Conservation (phyloP, 53 echinoderm and acorn worm species). For the Actinopyga echinites region DNA sequence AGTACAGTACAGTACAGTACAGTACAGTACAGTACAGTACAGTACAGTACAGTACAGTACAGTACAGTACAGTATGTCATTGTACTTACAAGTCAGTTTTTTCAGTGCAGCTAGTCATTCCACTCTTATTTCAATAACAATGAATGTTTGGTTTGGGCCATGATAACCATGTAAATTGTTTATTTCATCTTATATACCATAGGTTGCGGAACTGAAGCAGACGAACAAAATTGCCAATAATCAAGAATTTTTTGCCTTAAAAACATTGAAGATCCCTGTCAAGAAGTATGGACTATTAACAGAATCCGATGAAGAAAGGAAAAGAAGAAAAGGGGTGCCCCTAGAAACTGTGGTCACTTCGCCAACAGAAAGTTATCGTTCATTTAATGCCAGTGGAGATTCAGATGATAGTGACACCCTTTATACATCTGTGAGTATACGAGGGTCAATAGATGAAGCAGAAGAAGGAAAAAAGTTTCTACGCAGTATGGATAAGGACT, state of each 20-base stretch:
- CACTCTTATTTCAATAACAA: no score
- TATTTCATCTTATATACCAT: background rate
- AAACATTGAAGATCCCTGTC: slow-evolving; percentile 83
- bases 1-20: no score
- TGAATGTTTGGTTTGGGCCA: no score
- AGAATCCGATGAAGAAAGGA: slow-evolving; percentile 72
- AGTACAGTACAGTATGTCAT: no score
- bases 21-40: no score
- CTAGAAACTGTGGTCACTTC: background rate
- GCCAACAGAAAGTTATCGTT: slow-evolving; percentile 19
- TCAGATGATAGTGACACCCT: slow-evolving; percentile 74
- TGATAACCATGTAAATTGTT: no score
- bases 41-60: no score
- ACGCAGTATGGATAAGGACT: slow-evolving; percentile 83
- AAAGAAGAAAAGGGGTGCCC: background rate
- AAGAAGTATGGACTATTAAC: slow-evolving; percentile 77
- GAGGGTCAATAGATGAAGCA: slow-evolving; percentile 75
- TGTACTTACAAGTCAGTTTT: no score
- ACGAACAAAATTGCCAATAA: slow-evolving; percentile 88
- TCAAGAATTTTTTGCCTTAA: slow-evolving; percentile 85
- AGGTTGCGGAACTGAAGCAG: slow-evolving; percentile 92
- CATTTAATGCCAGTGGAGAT: slow-evolving; percentile 48
- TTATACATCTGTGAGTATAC: slow-evolving; percentile 80
- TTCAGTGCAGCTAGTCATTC: no score
- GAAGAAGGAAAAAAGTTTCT: slow-evolving; percentile 77